phyloP scores from a whole-genome alignment of 2,888 invertebrate genomes.

The Cinara cedri region DNA sequence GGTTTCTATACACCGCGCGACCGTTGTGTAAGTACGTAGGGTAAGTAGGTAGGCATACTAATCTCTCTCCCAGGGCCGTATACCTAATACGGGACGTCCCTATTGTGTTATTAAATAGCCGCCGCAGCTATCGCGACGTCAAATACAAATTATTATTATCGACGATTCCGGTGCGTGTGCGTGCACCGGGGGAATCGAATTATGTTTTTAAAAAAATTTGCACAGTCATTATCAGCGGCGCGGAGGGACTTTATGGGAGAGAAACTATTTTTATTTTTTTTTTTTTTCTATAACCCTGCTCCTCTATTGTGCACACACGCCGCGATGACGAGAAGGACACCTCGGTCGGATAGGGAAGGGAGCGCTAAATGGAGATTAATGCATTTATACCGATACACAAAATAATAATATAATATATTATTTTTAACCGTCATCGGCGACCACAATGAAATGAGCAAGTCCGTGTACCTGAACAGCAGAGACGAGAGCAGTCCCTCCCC shows the following conservation, averaged over 20 bases:
- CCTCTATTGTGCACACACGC: conserved; percentile 12
- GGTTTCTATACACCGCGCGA: neutral
- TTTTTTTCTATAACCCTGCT: conserved; percentile 17
- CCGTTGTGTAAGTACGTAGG: too few species aligned
- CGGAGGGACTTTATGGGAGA: conserved; percentile 30
- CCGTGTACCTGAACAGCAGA: neutral
- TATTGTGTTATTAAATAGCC: too few species aligned
- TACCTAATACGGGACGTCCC: conserved; percentile 25
- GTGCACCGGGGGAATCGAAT: conserved; percentile 1
- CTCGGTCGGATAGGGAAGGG: conserved; percentile 51
- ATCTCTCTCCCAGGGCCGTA: conserved; percentile 41
- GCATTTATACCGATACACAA: conserved; percentile 8
- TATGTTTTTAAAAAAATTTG: neutral
- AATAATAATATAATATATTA: conserved; percentile 14
- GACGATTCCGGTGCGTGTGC: conserved; percentile 30
- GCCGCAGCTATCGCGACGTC: conserved; percentile 13
- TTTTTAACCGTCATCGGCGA: conserved; percentile 27
- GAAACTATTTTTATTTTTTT: conserved; percentile 25
- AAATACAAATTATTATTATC: conserved; percentile 56
- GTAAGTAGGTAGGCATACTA: too few species aligned
- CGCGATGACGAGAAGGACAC: conserved; percentile 47
- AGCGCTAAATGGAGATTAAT: conserved; percentile 55
- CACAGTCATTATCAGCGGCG: conserved; percentile 28
- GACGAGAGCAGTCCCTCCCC: neutral
- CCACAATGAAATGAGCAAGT: conserved; percentile 33